These are phyloP conservation scores for Cnemophilus loriae DNA, from an alignment of 2,113 vertebrate species.

Conservation along the genomic window DNA sequence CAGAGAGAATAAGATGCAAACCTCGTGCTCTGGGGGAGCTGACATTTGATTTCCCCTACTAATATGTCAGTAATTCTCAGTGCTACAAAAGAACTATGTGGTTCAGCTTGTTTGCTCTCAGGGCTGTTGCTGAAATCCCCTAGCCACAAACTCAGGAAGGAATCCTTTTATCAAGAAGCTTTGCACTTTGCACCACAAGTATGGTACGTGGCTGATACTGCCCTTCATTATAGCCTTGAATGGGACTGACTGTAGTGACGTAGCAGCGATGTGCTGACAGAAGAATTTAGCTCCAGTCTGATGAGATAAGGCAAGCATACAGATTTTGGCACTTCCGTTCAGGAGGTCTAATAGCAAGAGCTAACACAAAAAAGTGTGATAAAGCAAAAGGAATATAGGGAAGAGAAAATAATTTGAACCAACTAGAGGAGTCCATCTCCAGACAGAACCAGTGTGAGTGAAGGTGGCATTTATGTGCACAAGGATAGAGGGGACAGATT, in stretches of 20 bases:
- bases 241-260: neutral
- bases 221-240: neutral
- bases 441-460: neutral
- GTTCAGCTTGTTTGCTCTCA: neutral
- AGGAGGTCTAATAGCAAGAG: neutral
- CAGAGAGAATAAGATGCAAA: neutral
- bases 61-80: neutral
- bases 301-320: neutral
- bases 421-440: neutral
- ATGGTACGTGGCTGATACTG: accelerated
- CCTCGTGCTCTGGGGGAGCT: neutral
- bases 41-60: neutral
- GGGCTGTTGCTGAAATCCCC: neutral
- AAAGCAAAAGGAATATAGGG: neutral
- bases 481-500: neutral
- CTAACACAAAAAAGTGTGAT: neutral
- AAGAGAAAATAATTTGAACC: neutral
- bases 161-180: neutral
- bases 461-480: neutral
- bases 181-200: neutral
- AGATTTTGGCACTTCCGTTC: neutral
- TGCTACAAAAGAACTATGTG: neutral
- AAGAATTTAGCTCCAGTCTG: neutral
- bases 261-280: neutral
- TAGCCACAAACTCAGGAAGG: neutral